Evolutionary conservation across 2,113 vertebrate genomes (phyloP), one percentile per base, ranked within the genome.

Genomic region (Anhinga anhinga): DNA sequence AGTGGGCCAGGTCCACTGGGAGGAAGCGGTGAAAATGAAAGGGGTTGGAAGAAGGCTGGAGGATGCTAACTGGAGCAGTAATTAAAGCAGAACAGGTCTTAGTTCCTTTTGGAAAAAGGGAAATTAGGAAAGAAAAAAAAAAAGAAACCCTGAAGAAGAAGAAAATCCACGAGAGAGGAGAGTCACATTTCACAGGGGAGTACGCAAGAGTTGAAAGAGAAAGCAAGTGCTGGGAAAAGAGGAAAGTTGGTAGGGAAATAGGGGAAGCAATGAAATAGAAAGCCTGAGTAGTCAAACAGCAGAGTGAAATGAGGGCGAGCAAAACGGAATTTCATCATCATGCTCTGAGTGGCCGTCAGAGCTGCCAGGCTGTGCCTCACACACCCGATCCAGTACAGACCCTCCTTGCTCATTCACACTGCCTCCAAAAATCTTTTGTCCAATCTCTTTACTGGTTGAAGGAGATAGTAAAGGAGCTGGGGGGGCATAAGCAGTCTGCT

Each of bases 11-110:
- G 50, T 94, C 92, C 59, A 86, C 16, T 84, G 96, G 79, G 86
- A 96, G 93, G 94, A 95, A 91, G 53, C 47, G 42, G 13, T 73
- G 72, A 76, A 95, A 96, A 95, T 97, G 56, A 96, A 95, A 96
- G 50, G 82, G 17, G 21, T 65, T 82, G 42, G 85, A 82, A 81
- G 63, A 86, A 95, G 52, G 50, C 78, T 91, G 34, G 85, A 91
- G 86, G 47, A 77, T 82, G 82, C 50, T 19, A 88, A 95, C 17
- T 81, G 44, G 47, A 90, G 56, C 49, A 52, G 63, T 96, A 93
- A 96, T 91, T 97, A 96, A 84, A 89, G 50, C 18, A 70, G 58
- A 89, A 61, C 40, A 81, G 44, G 85, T 95, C 86, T 83, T 77
- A 50, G 49, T 80, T 96, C 55, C 94, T 95, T 77, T 93, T n/a